A percentile compares a stretch with the other conserved stretches of the same genome.
Conservation (phyloP, 2,113 vertebrate species). For the Phodopus roborovskii region DNA sequence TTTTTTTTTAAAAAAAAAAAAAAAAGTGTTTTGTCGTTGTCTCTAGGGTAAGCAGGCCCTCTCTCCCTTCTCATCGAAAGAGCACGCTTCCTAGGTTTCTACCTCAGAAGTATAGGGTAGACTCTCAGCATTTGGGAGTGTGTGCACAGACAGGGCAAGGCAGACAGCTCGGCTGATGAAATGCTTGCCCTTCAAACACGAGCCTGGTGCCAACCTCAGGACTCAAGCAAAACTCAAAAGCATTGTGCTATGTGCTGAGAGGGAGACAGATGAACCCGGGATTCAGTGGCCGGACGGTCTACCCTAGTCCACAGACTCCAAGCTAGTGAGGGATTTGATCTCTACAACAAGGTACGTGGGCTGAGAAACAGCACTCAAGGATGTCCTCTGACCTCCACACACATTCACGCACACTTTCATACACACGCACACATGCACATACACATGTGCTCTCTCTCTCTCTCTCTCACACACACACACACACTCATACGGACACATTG, state of each 20-base stretch:
- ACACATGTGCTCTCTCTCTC: neutral
- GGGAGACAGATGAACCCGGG: neutral
- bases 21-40: neutral
- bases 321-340: neutral
- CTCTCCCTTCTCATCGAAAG: neutral
- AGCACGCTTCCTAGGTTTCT: neutral
- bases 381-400: neutral
- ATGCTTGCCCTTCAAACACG: neutral
- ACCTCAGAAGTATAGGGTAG: neutral
- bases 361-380: neutral
- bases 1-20: no score
- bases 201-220: neutral
- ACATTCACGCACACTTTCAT: accelerated
- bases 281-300: neutral
- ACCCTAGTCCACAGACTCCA: neutral
- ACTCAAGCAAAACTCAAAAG: neutral
- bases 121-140: neutral
- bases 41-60: neutral
- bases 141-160: neutral
- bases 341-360: neutral
- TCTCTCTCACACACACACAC: neutral
- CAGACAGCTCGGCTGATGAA: neutral
- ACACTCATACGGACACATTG: neutral
- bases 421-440: neutral
- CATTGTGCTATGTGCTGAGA: no score